A percentile compares a stretch with the other conserved stretches of the same genome.
phyloP scores from a whole-genome alignment of 2,797 vertebrate species.

The Cichlasoma orientale region DNA sequence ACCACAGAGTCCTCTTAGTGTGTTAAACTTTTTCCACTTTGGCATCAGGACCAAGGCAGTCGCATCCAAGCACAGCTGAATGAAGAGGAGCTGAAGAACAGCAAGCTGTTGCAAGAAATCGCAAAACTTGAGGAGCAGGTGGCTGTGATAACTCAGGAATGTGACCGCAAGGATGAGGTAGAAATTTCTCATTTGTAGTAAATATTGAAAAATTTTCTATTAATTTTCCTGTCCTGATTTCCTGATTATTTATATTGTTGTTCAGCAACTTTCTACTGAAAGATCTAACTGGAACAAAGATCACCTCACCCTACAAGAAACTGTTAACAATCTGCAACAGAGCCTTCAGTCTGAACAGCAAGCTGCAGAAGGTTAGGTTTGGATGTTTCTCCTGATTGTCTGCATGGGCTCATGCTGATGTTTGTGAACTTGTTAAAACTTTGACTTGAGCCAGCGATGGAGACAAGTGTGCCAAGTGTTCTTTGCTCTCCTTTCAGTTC shows the following conservation, averaged over 20 bases:
- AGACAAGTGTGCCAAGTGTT: neutral
- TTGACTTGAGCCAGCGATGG: neutral
- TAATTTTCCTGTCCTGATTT: neutral
- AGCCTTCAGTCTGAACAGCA: conserved; percentile 75
- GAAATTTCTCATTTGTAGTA: neutral
- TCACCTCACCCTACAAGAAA: conserved; percentile 80
- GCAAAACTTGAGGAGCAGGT: conserved; percentile 90
- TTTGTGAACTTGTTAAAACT: neutral
- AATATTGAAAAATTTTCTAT: neutral
- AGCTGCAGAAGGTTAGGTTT: conserved; percentile 67
- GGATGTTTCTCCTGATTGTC: neutral
- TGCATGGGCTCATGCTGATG: neutral
- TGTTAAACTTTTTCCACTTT: neutral
- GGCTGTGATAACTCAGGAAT: conserved; percentile 81
- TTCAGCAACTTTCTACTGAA: conserved; percentile 86
- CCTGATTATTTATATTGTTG: neutral
- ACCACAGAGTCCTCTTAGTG: neutral
- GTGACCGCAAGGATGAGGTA: conserved; percentile 72
- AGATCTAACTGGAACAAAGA: conserved; percentile 79
- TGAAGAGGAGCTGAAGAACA: conserved; percentile 88
- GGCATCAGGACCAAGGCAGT: conserved; percentile 85
- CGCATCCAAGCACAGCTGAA: conserved; percentile 84
- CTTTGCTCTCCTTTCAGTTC: conserved; percentile 74
- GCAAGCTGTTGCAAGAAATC: conserved; percentile 87
- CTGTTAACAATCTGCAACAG: conserved; percentile 79